Percentiles rank a stretch among this genome's conserved stretches.
These are phyloP conservation scores for Griposia aprilina DNA, from an alignment of 2,888 invertebrate species.

Conservation along the genomic window DNA sequence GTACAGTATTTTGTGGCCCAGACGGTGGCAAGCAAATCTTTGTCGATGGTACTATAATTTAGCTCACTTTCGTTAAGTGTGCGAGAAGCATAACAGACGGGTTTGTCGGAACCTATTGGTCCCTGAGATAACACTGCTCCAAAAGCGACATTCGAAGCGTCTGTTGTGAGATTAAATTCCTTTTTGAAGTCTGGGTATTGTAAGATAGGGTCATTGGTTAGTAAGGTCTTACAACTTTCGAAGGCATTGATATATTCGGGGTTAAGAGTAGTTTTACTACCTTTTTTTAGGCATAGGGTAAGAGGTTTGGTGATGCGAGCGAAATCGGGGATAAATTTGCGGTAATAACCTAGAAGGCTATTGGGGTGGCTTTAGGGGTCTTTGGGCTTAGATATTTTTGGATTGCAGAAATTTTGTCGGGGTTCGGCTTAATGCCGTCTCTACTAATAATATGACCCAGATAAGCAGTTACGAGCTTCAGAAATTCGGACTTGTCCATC, in stretches of 20 bases:
- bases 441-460: not conserved
- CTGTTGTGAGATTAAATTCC: not conserved
- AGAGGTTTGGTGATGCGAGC: not conserved
- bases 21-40: not conserved
- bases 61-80: not conserved
- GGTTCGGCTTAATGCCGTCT: not conserved
- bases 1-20: too few species aligned
- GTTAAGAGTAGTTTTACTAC: not conserved
- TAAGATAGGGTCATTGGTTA: not conserved
- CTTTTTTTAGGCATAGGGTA: not conserved
- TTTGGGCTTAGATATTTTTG: too few species aligned
- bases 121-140: not conserved
- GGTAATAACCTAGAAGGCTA: not conserved
- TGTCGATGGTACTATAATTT: not conserved
- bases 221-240: not conserved
- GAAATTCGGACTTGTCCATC: too few species aligned
- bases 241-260: not conserved
- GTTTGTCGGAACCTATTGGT: conserved; percentile 3
- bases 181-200: too few species aligned
- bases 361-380: too few species aligned
- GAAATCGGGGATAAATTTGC: not conserved
- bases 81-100: not conserved
- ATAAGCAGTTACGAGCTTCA: too few species aligned
- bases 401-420: not conserved
- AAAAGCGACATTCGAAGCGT: not conserved